Percentiles rank a stretch among this genome's conserved stretches.
phyloP scores from a whole-genome alignment of 2,113 vertebrate genomes.

The Eonycteris spelaea region DNA sequence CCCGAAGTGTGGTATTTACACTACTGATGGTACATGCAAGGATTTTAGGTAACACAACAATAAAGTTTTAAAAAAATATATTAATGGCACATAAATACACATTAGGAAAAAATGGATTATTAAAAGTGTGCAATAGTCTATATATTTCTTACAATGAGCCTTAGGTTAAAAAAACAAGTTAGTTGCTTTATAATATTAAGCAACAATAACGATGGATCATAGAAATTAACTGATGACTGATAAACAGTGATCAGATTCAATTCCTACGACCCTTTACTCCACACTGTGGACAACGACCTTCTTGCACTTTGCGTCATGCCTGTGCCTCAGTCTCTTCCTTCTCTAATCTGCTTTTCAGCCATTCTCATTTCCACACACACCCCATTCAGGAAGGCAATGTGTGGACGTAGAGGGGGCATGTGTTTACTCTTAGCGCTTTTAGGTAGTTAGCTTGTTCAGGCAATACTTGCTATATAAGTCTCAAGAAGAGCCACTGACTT shows the following conservation, averaged over 20 bases:
- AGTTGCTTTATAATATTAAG: neutral
- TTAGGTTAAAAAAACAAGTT: neutral
- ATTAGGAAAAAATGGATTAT: neutral
- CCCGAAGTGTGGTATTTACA: neutral
- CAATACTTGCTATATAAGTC: neutral
- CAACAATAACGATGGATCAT: neutral
- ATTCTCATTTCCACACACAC: neutral
- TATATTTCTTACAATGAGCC: neutral
- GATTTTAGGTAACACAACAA: neutral
- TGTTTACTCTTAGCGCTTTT: neutral
- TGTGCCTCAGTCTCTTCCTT: neutral
- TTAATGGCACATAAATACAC: neutral
- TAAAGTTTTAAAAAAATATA: neutral
- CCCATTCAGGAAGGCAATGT: neutral
- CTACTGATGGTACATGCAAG: neutral
- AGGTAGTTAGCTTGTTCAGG: neutral
- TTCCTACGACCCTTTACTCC: neutral
- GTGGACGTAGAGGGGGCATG: neutral
- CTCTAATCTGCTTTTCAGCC: neutral
- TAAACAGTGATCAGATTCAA: neutral
- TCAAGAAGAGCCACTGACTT: neutral
- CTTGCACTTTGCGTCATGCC: neutral
- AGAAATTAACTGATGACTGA: neutral
- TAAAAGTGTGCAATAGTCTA: neutral
- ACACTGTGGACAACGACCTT: neutral